Evolutionary conservation across 1,140 invertebrate genomes (phyloP).

Genomic region (Vollenhovia emeryi): DNA sequence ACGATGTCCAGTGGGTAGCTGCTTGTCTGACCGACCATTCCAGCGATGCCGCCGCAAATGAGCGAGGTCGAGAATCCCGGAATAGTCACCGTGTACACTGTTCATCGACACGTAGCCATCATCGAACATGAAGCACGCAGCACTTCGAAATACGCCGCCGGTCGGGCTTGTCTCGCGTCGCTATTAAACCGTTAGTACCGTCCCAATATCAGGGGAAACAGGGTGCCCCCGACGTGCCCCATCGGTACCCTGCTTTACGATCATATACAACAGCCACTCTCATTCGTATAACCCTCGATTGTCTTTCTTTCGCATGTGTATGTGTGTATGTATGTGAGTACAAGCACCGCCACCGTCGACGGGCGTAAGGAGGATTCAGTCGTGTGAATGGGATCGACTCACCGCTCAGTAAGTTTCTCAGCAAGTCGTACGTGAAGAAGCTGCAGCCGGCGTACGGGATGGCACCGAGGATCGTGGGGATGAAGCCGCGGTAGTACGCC

Average conservation of each 20-base stretch:
- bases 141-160: constrained; percentile 75
- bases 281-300: constrained; percentile 65
- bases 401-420: constrained; percentile 94
- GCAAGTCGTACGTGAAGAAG: constrained; percentile 98
- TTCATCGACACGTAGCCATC: constrained; percentile 81
- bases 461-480: constrained; percentile 96
- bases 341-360: constrained; percentile 61
- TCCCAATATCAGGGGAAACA: constrained; percentile 77
- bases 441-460: constrained; percentile 99
- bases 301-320: constrained; percentile 18
- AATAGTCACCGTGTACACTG: constrained; percentile 81
- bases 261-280: constrained; percentile 70
- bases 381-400: constrained; percentile 72
- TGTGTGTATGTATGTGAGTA: constrained; percentile 39
- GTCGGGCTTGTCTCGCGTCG: constrained; percentile 77
- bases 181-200: constrained; percentile 78
- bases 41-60: constrained; percentile 95
- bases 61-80: constrained; percentile 87
- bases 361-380: constrained; percentile 46
- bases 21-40: constrained; percentile 96
- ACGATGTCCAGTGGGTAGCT: constrained; percentile 98
- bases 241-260: constrained; percentile 74
- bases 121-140: constrained; percentile 81
- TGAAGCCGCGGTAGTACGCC: constrained; percentile 95
- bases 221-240: constrained; percentile 70